A percentile compares a stretch with the other conserved stretches of the same genome.
Evolutionary conservation across 2,113 vertebrate genomes (phyloP).

Genomic region (Nothoprocta perdicaria): DNA sequence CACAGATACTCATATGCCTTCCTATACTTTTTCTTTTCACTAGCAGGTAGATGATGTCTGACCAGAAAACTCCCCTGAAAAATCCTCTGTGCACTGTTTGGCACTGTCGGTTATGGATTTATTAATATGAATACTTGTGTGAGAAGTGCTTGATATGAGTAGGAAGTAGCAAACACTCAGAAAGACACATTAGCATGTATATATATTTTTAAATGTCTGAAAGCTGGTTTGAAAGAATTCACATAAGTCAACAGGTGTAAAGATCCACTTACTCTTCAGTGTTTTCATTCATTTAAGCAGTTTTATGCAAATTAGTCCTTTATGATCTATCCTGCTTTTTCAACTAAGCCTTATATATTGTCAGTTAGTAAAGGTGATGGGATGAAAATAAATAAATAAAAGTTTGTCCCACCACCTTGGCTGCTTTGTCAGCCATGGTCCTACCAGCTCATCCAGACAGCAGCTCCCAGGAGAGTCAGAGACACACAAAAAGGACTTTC

Average conservation of each 20-base stretch:
- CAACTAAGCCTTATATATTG: background rate
- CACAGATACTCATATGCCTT: background rate
- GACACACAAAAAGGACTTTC: background rate
- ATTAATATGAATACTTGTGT: background rate
- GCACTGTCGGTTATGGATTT: background rate
- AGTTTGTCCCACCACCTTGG: no score
- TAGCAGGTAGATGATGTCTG: background rate
- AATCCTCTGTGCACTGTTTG: background rate
- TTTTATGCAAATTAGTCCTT: constrained; percentile 8
- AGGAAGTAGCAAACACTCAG: background rate
- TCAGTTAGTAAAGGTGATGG: background rate
- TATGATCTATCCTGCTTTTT: constrained; percentile 27
- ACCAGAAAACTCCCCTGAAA: background rate
- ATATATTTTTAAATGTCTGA: background rate
- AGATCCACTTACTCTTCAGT: background rate
- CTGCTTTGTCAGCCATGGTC: background rate
- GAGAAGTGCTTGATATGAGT: background rate
- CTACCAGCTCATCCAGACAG: background rate
- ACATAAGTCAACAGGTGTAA: background rate
- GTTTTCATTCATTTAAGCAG: background rate
- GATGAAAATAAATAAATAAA: background rate
- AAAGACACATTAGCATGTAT: fast-evolving
- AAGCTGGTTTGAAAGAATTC: constrained; percentile 8
- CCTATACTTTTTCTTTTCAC: background rate
- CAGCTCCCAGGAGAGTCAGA: background rate